These are phyloP conservation scores for Elgaria multicarinata DNA, from an alignment of 2,113 vertebrate genomes.

Conservation along the genomic window DNA sequence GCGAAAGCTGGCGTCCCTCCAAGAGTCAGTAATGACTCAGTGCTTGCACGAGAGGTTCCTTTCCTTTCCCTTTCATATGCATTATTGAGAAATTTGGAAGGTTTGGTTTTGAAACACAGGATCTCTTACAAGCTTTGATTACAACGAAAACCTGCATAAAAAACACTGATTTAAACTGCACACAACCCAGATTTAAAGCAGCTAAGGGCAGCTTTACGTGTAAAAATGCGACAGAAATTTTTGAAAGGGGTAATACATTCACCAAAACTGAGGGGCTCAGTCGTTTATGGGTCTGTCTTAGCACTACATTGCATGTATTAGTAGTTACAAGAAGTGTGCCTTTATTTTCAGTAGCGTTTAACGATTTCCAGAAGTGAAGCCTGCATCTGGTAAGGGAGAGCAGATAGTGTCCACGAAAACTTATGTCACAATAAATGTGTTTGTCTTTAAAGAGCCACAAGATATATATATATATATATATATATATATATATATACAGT, in stretches of 20 bases:
- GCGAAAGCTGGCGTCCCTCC: no score
- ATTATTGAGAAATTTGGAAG: background rate
- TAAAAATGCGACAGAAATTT: background rate
- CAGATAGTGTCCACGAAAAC: no score
- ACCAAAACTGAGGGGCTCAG: background rate
- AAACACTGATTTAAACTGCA: background rate
- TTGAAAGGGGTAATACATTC: background rate
- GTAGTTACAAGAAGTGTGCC: background rate
- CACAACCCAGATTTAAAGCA: background rate
- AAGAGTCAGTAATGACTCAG: no score
- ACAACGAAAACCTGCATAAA: no score
- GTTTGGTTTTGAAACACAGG: background rate
- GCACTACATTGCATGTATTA: background rate
- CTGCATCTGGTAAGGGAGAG: no score
- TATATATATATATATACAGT: no score
- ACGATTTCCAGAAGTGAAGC: no score
- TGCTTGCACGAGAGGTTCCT: no score
- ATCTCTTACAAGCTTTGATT: background rate
- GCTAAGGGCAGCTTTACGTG: background rate
- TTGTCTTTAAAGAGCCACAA: no score
- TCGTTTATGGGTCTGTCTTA: background rate
- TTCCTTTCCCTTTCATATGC: no score
- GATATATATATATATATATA: no score
- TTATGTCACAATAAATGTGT: no score
- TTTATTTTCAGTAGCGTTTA: background rate